Base-by-base conservation (phyloP, 2,797 vertebrate species). In the Ptychadena robeensis region DNA sequence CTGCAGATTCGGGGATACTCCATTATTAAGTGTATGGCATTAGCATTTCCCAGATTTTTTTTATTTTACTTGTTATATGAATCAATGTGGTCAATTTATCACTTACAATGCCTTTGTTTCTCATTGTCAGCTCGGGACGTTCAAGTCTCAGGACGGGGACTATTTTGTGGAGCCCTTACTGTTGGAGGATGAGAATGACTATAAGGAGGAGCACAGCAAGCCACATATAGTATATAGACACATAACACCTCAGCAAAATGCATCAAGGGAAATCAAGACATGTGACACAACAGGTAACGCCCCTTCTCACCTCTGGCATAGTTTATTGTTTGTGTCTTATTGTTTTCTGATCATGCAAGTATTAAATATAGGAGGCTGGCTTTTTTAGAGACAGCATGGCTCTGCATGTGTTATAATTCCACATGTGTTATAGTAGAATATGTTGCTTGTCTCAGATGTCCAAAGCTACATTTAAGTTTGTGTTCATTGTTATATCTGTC, bases 121-220 rank as follows among this genome's bases (percentile, higher is more conserved):
- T 88, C 80, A 35, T 88, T 89, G 82, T 86, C 91, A 99, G 98
- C 93, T 99, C 89, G 98, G 98, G 90, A 99, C 96, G 4, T 99
- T 99, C 93, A 96, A 94, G 91, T 97, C 97, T 92, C 94, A 96
- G 1, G 96, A 97, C 85, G 97, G 96, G 89, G 97, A 99, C 86
- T 98, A 96, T 93, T 99, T 98, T 83, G 96, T 99, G 89, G 98
- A 99, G 87, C 98, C 98, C 1, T 92, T 99, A 72, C 92, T 97
- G 64, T 96, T 92, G 0, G 88, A 94, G 22, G 93, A 96, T 88
- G 96, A 95, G 57, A 92, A 95, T 87, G 92, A 95, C 82, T 95
- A 94, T 86, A 95, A 96, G 92, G 98, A 99, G 91, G 97, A 97
- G 87, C 96, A 98, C 89, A 96, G 94, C 88, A 99, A 99, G 91